A percentile compares a stretch with the other conserved stretches of the same genome.
Evolutionary conservation across 2,113 vertebrate genomes (phyloP).

Genomic region (Dasyornis broadbenti): DNA sequence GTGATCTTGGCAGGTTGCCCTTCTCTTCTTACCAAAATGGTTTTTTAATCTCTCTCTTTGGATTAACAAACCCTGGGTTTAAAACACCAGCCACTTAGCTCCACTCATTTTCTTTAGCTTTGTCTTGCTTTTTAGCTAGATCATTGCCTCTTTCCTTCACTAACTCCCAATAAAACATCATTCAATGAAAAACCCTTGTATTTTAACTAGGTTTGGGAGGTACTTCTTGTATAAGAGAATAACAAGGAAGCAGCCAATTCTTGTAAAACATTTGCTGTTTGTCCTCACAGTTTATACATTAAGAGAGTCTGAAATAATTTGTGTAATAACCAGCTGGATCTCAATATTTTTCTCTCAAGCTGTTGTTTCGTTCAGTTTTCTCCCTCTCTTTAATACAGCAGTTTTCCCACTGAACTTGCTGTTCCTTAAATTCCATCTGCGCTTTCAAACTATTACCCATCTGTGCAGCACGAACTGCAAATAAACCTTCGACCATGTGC

Average conservation of each 20-base stretch:
- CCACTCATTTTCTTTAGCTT: neutral
- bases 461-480: constrained; percentile 58
- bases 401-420: constrained; percentile 53
- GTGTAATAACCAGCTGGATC: constrained; percentile 36
- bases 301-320: constrained; percentile 30
- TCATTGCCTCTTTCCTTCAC: neutral
- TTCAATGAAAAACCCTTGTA: neutral
- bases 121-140: neutral
- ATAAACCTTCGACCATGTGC: constrained; percentile 45
- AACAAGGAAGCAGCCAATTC: neutral
- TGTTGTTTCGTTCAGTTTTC: neutral
- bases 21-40: neutral
- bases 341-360: constrained; percentile 54
- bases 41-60: neutral
- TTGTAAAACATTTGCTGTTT: constrained; percentile 16
- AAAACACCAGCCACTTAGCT: neutral
- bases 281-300: constrained; percentile 12
- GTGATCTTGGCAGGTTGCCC: neutral
- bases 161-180: neutral
- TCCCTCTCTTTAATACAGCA: constrained; percentile 21
- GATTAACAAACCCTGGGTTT: neutral
- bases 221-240: neutral
- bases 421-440: constrained; percentile 65
- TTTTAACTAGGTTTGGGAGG: neutral
- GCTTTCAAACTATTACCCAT: constrained; percentile 62